Evolutionary conservation across 2,888 invertebrate species (phyloP), one percentile per base, ranked within the genome.

Genomic region (Diploptera punctata): DNA sequence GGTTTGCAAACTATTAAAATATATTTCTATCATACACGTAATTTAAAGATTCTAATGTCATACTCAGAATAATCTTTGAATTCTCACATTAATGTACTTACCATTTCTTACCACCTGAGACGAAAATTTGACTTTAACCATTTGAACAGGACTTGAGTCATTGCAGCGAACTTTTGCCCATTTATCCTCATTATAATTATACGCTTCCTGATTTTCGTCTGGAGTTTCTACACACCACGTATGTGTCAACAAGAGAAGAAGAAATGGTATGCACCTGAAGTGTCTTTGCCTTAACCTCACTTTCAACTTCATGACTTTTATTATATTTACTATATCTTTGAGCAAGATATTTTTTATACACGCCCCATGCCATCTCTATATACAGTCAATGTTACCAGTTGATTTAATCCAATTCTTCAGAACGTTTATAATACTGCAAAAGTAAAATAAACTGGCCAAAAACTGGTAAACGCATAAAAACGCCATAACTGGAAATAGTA

Each of bases 91-190:
- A 10, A 5, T 33, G 31, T 24, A 74, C 77, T 76, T 77, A 81
- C 81, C 81, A 79, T 81, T 80, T 74, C 78, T 79, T 38, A 81
- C 80, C 68, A 80, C 77, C 43, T 79, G 78, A 29, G 80, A 79
- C 7, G 79, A 78, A 76, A 79, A 79, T 61, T 78, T 75, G 16
- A 78, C 72, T 54, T 78, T 73, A 9, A 79, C 75, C 38, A 76
- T 54, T 61, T 75, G 75, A 16, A 73, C 60, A 38, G 73, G 69
- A 9, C 47, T 43, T n/a, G 75, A 49, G 33, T 71, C 69, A 60
- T 75, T 75, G 57, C 75, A 75, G 13, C 68, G 54, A 19, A 38
- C 5, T 16, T 65, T 52, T 44, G 47, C 47, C 44, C 54, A 52
- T 52, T 69, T 67, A 18, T 67, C 29, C n/a, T 61, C 67, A 10